Conservation (phyloP, 1,140 invertebrate genomes). For the Conus ventricosus region DNA sequence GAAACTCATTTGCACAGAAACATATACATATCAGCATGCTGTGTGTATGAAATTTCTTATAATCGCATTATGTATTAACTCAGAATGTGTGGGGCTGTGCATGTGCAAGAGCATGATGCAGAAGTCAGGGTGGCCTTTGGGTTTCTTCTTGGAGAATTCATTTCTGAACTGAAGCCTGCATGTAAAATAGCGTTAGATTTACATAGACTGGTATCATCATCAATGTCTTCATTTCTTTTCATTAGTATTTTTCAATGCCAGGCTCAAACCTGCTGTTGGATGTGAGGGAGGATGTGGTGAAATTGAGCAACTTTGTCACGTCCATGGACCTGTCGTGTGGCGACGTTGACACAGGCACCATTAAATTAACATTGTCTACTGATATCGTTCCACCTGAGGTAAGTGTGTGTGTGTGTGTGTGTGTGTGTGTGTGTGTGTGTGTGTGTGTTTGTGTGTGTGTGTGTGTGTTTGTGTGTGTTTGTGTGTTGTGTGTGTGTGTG, state of each 20-base stretch:
- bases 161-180: too few relatives aligned
- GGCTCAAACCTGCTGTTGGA: constrained; percentile 24
- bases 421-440: neutral
- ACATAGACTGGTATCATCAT: too few relatives aligned
- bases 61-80: too few relatives aligned
- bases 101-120: too few relatives aligned
- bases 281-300: neutral
- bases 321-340: neutral
- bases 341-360: constrained; percentile 5
- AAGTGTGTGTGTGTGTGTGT: neutral
- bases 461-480: neutral
- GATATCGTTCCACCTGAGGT: constrained; percentile 17
- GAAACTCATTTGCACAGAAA: too few relatives aligned
- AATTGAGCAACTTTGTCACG: constrained; percentile 7
- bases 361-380: neutral
- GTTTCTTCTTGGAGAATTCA: too few relatives aligned
- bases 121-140: too few relatives aligned
- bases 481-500: neutral
- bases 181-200: too few relatives aligned
- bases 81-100: too few relatives aligned
- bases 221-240: too few relatives aligned
- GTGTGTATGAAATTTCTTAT: too few relatives aligned
- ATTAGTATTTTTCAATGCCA: neutral
- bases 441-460: neutral
- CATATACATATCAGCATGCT: too few relatives aligned